Evolutionary conservation across 1,140 invertebrate genomes (phyloP).

Genomic region (Aethina tumida): DNA sequence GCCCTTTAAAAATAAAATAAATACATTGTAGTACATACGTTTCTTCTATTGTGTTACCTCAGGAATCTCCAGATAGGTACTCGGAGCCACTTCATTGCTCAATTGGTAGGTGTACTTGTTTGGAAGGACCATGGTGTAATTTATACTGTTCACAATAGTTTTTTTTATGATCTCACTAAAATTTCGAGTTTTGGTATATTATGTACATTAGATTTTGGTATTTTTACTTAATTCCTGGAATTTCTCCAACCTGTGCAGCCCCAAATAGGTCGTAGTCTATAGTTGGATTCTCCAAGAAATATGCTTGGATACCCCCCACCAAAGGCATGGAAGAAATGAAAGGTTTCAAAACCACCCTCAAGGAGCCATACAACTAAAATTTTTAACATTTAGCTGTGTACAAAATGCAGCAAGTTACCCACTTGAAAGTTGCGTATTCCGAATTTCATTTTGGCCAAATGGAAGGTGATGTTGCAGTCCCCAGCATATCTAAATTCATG

Average conservation of each 20-base stretch:
- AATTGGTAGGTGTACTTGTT: slow-evolving; percentile 85
- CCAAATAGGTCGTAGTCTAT: slow-evolving; percentile 92
- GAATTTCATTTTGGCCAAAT: slow-evolving; percentile 59
- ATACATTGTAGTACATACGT: slow-evolving; percentile 20
- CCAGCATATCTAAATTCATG: slow-evolving; percentile 76
- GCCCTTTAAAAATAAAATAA: slow-evolving; percentile 44
- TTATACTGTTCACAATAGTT: slow-evolving; percentile 81
- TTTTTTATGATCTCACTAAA: slow-evolving; percentile 74
- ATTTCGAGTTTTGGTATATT: slow-evolving; percentile 13
- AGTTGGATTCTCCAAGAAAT: slow-evolving; percentile 86
- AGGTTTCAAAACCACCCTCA: slow-evolving; percentile 85
- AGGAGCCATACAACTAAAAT: slow-evolving; percentile 66
- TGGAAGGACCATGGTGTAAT: slow-evolving; percentile 80
- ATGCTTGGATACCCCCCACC: slow-evolving; percentile 80
- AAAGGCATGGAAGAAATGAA: slow-evolving; percentile 76
- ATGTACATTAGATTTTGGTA: slow-evolving; percentile 50
- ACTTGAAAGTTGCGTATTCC: slow-evolving; percentile 76
- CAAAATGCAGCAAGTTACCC: background rate
- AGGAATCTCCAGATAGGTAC: slow-evolving; percentile 44
- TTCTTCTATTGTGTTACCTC: background rate
- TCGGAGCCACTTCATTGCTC: slow-evolving; percentile 66
- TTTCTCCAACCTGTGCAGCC: slow-evolving; percentile 57
- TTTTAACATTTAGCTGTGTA: slow-evolving; percentile 1
- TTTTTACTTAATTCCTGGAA: slow-evolving; percentile 57
- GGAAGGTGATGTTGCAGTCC: slow-evolving; percentile 83